Conservation (phyloP, 2,797 vertebrate species). For the Thaleichthys pacificus region DNA sequence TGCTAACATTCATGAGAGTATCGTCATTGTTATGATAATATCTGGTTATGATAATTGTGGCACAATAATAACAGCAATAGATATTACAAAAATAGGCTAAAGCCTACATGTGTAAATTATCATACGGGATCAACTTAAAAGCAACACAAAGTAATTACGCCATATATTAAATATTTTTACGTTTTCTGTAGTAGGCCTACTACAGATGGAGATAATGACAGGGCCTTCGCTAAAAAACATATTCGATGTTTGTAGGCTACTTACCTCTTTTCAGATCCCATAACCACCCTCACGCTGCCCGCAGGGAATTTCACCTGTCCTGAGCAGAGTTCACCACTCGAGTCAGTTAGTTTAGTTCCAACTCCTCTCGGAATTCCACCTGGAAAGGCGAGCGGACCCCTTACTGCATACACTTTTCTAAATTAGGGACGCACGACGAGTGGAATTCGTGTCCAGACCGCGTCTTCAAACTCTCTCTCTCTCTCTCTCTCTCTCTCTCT, state of each 20-base stretch:
- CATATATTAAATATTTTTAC: too few species aligned
- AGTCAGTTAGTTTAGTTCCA: constrained; percentile 65
- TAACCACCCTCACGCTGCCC: constrained; percentile 55
- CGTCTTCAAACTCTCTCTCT: constrained; percentile 40
- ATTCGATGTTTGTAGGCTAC: constrained; percentile 15
- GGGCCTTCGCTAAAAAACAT: neutral
- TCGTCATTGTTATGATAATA: too few species aligned
- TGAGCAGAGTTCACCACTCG: constrained; percentile 71
- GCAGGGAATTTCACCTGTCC: constrained; percentile 75
- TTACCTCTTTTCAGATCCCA: constrained; percentile 58
- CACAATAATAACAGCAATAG: neutral
- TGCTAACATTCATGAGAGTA: too few species aligned
- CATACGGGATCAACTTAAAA: too few species aligned
- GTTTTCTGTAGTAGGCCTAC: too few species aligned
- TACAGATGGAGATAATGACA: too few species aligned
- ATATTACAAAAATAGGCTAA: neutral
- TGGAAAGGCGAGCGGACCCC: constrained; percentile 70
- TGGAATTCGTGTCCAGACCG: constrained; percentile 69
- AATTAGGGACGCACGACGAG: constrained; percentile 74
- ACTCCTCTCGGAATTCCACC: constrained; percentile 74
- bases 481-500: constrained; percentile 42
- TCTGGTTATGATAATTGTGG: neutral
- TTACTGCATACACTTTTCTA: constrained; percentile 75
- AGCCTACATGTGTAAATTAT: too few species aligned
- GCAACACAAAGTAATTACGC: too few species aligned